Percentiles rank a stretch among this genome's conserved stretches.
Conservation (phyloP, 2,888 invertebrate species). For the Frankliniella intonsa region DNA sequence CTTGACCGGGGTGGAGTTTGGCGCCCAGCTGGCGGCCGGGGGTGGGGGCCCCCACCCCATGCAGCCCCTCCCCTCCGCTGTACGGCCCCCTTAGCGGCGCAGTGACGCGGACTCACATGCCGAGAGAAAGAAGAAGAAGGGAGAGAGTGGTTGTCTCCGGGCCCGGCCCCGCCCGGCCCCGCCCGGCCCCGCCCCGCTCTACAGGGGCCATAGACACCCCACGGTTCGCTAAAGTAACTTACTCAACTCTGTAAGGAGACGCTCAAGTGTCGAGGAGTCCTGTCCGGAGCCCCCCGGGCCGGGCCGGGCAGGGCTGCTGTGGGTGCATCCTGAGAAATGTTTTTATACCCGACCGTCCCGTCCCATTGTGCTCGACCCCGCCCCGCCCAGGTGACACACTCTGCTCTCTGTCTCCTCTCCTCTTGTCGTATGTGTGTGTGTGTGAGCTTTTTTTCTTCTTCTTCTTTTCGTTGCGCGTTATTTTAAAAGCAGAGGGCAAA, state of each 20-base stretch:
- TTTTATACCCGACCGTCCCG: neutral
- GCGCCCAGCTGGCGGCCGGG: too few relatives aligned
- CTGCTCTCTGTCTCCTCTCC: neutral
- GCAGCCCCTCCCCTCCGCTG: too few relatives aligned
- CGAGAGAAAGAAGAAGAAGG: too few relatives aligned
- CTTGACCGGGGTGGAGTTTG: neutral
- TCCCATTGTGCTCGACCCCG: conserved; percentile 4
- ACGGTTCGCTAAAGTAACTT: neutral
- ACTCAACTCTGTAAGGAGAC: neutral
- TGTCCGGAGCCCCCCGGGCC: neutral
- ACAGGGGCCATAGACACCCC: neutral
- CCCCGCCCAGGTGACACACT: conserved; percentile 13
- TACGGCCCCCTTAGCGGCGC: too few relatives aligned
- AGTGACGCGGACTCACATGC: too few relatives aligned
- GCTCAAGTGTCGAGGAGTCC: neutral
- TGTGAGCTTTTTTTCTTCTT: conserved; percentile 34
- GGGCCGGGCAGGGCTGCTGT: neutral
- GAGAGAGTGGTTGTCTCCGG: neutral
- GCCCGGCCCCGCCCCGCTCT: neutral
- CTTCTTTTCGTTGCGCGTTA: conserved; percentile 5
- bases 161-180: neutral
- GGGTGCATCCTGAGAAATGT: conserved; percentile 17
- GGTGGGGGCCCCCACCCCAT: too few relatives aligned
- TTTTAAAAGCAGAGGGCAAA: conserved; percentile 27
- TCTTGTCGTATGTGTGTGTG: conserved; percentile 32